Percentiles rank a stretch among this genome's conserved stretches.
Evolutionary conservation across 1,140 invertebrate genomes (phyloP).

Genomic region (Musca domestica): DNA sequence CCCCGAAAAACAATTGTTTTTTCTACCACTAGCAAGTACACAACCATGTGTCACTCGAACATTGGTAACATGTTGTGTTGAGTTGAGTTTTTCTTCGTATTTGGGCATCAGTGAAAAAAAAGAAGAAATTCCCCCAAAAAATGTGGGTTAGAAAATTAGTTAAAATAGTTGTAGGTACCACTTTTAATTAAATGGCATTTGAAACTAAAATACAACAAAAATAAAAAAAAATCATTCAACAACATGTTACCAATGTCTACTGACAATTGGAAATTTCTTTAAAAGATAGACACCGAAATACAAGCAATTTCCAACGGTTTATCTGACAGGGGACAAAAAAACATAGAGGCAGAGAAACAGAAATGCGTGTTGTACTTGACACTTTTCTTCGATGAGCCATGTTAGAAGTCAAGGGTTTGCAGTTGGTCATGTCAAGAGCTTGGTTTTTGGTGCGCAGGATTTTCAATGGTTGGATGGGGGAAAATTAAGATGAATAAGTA

Average conservation of each 20-base stretch:
- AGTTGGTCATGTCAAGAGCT: background rate
- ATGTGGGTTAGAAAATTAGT: slow-evolving; percentile 8
- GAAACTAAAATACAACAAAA: background rate
- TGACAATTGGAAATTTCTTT: too few species aligned
- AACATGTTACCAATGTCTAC: too few species aligned
- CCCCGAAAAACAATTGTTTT: too few species aligned
- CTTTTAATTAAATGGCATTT: slow-evolving; percentile 16
- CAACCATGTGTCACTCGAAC: background rate
- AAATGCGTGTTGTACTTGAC: slow-evolving; percentile 14
- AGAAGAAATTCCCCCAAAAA: background rate
- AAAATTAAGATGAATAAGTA: too few species aligned
- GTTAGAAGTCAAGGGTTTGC: background rate
- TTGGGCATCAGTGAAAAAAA: too few species aligned
- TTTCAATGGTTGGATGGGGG: too few species aligned
- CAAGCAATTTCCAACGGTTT: background rate
- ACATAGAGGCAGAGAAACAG: background rate
- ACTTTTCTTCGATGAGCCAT: background rate
- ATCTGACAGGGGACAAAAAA: too few species aligned
- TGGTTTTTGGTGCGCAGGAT: too few species aligned
- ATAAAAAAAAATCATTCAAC: too few species aligned
- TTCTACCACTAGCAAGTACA: too few species aligned
- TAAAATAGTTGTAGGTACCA: slow-evolving; percentile 16
- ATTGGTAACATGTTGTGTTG: background rate
- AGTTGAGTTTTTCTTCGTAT: background rate
- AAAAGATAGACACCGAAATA: background rate